These are phyloP conservation scores for Oligia fasciuncula DNA, from an alignment of 2,888 invertebrate species.

Conservation along the genomic window DNA sequence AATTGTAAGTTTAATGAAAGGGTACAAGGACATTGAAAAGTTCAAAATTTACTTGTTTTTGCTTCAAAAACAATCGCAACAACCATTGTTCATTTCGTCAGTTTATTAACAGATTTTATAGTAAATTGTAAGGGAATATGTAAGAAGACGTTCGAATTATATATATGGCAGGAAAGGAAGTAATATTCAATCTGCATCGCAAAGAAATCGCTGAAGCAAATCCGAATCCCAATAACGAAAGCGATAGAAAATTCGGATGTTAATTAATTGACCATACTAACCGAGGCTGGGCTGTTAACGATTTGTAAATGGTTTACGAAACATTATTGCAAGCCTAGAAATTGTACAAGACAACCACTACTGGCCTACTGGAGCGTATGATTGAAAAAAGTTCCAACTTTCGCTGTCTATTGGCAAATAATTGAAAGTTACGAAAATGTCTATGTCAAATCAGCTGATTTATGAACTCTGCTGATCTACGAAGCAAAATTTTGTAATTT, in stretches of 20 bases:
- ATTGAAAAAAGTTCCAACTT: slow-evolving; percentile 87
- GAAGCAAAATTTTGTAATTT: slow-evolving; percentile 47
- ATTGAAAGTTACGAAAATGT: slow-evolving; percentile 82
- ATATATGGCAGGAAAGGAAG: too few species aligned
- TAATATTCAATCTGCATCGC: background rate
- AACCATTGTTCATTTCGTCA: slow-evolving; percentile 15
- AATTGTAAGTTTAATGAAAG: slow-evolving; percentile 24
- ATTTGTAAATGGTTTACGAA: slow-evolving; percentile 80
- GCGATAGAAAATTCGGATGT: slow-evolving; percentile 48
- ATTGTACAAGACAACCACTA: slow-evolving; percentile 82
- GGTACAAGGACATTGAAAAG: slow-evolving; percentile 36
- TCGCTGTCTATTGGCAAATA: slow-evolving; percentile 83
- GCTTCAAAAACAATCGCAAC: slow-evolving; percentile 33
- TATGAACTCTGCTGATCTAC: slow-evolving; percentile 44
- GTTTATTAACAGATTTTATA: background rate
- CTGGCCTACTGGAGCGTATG: slow-evolving; percentile 87
- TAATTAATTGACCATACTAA: slow-evolving; percentile 70
- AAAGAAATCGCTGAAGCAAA: slow-evolving; percentile 16
- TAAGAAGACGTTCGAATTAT: background rate
- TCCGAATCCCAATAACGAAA: slow-evolving; percentile 21
- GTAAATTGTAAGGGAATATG: too few species aligned
- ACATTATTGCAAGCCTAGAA: slow-evolving; percentile 86
- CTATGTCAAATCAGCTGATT: slow-evolving; percentile 67
- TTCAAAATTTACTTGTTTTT: slow-evolving; percentile 28
- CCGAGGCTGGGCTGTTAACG: slow-evolving; percentile 66